A percentile compares a stretch with the other conserved stretches of the same genome.
These are phyloP conservation scores for Tricholaema leucomelas DNA, from an alignment of 2,113 vertebrate species.

Conservation along the genomic window DNA sequence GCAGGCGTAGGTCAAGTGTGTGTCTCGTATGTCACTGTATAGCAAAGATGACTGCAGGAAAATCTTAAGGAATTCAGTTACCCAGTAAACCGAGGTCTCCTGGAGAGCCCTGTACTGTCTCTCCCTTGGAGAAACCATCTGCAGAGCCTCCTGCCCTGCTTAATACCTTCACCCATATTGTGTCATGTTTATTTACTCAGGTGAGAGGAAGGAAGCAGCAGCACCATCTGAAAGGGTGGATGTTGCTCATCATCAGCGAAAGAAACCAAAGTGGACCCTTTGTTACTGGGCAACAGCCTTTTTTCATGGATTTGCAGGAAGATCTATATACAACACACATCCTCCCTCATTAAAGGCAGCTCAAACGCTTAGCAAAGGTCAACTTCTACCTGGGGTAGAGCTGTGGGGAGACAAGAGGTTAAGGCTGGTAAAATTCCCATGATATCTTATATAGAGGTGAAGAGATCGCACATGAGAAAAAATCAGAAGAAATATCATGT, in stretches of 20 bases:
- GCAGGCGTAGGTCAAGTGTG: constrained; percentile 73
- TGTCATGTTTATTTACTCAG: background rate
- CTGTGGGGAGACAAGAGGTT: constrained; percentile 49
- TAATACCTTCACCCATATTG: accelerated
- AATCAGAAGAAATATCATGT: constrained; percentile 1
- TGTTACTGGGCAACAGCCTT: constrained; percentile 25
- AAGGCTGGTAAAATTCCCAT: constrained; percentile 49
- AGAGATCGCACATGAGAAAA: constrained; percentile 1
- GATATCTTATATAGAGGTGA: background rate
- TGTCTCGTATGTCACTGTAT: constrained; percentile 75
- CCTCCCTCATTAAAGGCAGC: constrained; percentile 52
- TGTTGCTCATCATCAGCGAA: background rate
- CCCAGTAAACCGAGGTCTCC: constrained; percentile 10
- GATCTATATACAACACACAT: constrained; percentile 49
- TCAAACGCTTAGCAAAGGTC: constrained; percentile 40
- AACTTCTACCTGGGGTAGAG: constrained; percentile 40
- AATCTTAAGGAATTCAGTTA: constrained; percentile 59
- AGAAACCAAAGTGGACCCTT: background rate
- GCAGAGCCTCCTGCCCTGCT: background rate
- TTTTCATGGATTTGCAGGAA: constrained; percentile 36
- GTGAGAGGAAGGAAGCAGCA: background rate
- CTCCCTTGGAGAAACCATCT: constrained; percentile 10
- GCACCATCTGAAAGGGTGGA: background rate
- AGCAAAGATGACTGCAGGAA: constrained; percentile 63
- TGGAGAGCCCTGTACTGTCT: constrained; percentile 28